Evolutionary conservation across 2,888 invertebrate genomes (phyloP).

Genomic region (Unio pictorum): DNA sequence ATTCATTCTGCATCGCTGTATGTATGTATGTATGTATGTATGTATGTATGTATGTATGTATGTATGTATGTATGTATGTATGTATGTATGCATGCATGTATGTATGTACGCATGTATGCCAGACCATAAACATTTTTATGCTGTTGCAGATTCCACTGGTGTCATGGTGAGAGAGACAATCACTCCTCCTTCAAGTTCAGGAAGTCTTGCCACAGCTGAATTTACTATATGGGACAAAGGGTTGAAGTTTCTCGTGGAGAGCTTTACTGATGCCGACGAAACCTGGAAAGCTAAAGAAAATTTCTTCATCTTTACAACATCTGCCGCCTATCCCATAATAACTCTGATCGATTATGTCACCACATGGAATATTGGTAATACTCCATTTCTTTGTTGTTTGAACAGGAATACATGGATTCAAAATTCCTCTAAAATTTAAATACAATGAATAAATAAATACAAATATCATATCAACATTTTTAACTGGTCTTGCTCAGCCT

Average conservation of each 20-base stretch:
- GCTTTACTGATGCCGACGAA: constrained; percentile 15
- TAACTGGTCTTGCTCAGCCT: too few species aligned
- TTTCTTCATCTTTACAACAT: constrained; percentile 19
- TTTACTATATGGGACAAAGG: constrained; percentile 2
- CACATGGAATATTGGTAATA: constrained; percentile 38
- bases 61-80: too few species aligned
- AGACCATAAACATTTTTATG: neutral
- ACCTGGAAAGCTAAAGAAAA: constrained; percentile 12
- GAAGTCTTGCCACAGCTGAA: constrained; percentile 4
- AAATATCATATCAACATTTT: too few species aligned
- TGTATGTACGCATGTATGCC: too few species aligned
- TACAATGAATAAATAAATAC: neutral
- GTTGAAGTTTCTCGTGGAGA: constrained; percentile 11
- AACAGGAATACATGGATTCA: neutral
- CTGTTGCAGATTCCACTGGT: neutral
- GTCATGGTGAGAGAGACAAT: constrained; percentile 1
- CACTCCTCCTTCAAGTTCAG: neutral
- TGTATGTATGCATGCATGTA: too few species aligned
- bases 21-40: too few species aligned
- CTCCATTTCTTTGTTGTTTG: neutral
- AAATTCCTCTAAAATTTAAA: neutral
- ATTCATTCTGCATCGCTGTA: too few species aligned
- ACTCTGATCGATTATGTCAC: constrained; percentile 36
- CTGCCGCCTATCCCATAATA: constrained; percentile 31
- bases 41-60: too few species aligned